Conservation (phyloP, 2,113 vertebrate species). For the Peromyscus californicus region DNA sequence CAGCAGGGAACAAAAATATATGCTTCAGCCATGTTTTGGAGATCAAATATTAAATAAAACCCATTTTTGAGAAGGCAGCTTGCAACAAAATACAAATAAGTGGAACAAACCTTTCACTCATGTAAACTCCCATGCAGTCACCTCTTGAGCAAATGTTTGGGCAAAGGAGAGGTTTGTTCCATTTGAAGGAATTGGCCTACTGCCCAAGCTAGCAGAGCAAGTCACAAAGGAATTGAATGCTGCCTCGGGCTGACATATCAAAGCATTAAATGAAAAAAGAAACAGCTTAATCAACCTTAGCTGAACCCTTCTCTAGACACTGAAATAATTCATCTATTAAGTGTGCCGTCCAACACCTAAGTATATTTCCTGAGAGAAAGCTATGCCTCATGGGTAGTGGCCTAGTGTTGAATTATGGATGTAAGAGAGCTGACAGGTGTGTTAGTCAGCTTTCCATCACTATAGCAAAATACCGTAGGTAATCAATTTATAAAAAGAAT, state of each 20-base stretch:
- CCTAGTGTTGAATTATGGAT: background rate
- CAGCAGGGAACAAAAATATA: background rate
- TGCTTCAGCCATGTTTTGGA: background rate
- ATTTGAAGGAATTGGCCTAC: background rate
- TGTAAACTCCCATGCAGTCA: background rate
- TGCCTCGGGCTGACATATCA: constrained; percentile 29
- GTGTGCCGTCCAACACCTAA: background rate
- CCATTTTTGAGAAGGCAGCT: background rate
- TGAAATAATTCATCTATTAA: constrained; percentile 19
- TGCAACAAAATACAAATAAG: constrained; percentile 19
- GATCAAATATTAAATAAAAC: constrained; percentile 61
- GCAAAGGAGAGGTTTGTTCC: constrained; percentile 9
- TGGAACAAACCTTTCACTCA: background rate
- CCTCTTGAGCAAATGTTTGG: background rate
- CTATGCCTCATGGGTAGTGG: background rate
- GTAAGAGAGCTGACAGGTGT: background rate
- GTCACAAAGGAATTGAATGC: background rate
- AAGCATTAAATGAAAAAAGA: constrained; percentile 43
- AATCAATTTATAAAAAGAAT: background rate
- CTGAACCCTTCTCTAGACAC: background rate
- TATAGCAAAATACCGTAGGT: background rate
- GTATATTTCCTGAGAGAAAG: background rate
- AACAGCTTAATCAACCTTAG: constrained; percentile 48
- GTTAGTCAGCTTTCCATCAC: background rate
- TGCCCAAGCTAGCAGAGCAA: background rate